Conservation (phyloP, 2,888 invertebrate genomes). For the Agrochola macilenta region DNA sequence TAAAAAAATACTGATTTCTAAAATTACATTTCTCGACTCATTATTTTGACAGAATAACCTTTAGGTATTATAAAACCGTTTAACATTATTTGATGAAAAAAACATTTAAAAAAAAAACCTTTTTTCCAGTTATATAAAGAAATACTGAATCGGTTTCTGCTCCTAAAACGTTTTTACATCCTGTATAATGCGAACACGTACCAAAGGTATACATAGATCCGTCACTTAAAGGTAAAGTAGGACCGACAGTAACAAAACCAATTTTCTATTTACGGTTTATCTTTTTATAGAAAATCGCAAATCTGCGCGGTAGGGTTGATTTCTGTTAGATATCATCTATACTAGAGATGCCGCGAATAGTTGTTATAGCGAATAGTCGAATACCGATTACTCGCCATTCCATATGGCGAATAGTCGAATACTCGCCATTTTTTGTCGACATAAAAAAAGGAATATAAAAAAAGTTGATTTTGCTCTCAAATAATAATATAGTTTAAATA, state of each 20-base stretch:
- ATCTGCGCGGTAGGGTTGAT: constrained; percentile 12
- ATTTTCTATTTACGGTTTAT: constrained; percentile 52
- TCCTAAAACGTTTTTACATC: not conserved
- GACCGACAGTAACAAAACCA: constrained; percentile 57
- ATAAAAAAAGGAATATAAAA: too few species aligned
- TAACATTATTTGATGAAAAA: not conserved
- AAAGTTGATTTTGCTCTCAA: too few species aligned
- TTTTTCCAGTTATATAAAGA: not conserved
- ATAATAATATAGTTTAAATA: too few species aligned
- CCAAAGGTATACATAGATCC: constrained; percentile 7
- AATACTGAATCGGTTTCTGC: not conserved
- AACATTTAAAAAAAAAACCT: not conserved
- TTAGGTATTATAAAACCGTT: too few species aligned
- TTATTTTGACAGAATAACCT: too few species aligned
- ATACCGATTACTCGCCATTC: too few species aligned
- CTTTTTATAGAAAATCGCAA: constrained; percentile 2
- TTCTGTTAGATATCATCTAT: not conserved
- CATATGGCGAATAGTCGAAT: too few species aligned
- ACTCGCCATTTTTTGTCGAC: too few species aligned
- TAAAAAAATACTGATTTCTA: not conserved
- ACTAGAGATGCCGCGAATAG: too few species aligned
- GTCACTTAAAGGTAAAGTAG: constrained; percentile 56
- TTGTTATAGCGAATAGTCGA: too few species aligned
- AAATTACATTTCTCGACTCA: not conserved
- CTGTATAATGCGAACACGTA: constrained; percentile 10